Evolutionary conservation across 2,113 vertebrate genomes (phyloP), one percentile per base, ranked within the genome.

Genomic region (Sinocyclocheilus maitianheensis): DNA sequence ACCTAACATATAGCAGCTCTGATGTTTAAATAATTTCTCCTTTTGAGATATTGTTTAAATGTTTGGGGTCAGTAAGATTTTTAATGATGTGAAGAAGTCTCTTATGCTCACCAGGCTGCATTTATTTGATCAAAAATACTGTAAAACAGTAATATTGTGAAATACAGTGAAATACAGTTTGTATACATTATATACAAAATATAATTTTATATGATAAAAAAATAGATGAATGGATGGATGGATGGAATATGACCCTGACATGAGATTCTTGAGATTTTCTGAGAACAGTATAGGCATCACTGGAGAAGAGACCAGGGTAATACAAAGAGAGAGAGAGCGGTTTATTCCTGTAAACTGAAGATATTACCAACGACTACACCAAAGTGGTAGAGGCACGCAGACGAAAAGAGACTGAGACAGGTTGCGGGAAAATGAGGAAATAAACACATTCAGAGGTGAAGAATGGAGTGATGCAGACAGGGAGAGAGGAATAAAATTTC

Each of bases 371-470:
- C 58, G 2, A 65, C 16, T 58, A 10, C 58, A 40, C 8, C 20
- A 46, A 67, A 81, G 40, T 26, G 24, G 2, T 24, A 43, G 58
- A 43, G 30, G 58, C 22, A 24, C 14, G 48, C 9, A 62, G 16
- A 83, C n/a, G 8, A 62, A 67, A 43, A 69, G 26, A 72, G 12
- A 53, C 13, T 18, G 11, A 74, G 58, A 30, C 43, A 55, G 53
- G 24, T 30, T 46, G n/a, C 22, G 84, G 77, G 85, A 43, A 40
- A 48, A 81, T 37, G 55, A 87, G 55, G 16, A 46, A 77, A 82
- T 58, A 34, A 65, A 71, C 69, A 10, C 5, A 18, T 74, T 55
- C 55, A 12, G 62, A 77, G 30, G 3, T 77, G 40, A 53, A 55
- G 40, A 62, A 13, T 55, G 11, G 18, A 72, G 30, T 74, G 40